Conservation (phyloP, 2,797 vertebrate genomes). For the Prunella strophiata region DNA sequence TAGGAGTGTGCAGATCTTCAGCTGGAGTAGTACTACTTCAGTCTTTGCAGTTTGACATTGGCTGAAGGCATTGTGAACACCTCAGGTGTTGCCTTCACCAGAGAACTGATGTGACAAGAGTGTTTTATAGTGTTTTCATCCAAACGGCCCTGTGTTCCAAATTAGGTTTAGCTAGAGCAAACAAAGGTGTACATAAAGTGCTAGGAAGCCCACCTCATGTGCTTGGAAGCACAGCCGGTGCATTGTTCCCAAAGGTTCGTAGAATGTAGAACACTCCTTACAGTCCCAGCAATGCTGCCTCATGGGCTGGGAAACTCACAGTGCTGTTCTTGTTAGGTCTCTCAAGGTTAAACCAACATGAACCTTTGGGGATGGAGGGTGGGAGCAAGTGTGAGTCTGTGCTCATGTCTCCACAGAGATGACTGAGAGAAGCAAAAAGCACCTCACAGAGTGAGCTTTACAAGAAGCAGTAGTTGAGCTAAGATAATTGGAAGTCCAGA, state of each 20-base stretch:
- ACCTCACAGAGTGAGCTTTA: neutral
- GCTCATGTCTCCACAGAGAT: neutral
- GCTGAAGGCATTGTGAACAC: neutral
- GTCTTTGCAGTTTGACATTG: neutral
- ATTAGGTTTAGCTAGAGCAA: neutral
- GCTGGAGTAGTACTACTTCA: neutral
- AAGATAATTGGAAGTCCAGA: neutral
- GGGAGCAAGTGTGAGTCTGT: neutral
- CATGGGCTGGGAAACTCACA: neutral
- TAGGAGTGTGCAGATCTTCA: neutral
- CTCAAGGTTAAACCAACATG: neutral
- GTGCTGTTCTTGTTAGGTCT: neutral
- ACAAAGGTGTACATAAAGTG: neutral
- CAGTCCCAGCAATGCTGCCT: neutral
- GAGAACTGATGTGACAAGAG: neutral
- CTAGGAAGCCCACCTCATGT: neutral
- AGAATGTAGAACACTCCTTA: fast-evolving
- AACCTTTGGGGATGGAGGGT: neutral
- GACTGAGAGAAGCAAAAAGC: neutral
- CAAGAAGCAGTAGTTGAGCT: neutral
- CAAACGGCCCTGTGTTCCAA: fast-evolving
- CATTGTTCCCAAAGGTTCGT: neutral
- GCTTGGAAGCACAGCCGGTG: neutral
- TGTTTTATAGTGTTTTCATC: neutral
- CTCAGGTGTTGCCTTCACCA: neutral